Conservation (phyloP, 2,888 invertebrate species). For the Seira musarum region DNA sequence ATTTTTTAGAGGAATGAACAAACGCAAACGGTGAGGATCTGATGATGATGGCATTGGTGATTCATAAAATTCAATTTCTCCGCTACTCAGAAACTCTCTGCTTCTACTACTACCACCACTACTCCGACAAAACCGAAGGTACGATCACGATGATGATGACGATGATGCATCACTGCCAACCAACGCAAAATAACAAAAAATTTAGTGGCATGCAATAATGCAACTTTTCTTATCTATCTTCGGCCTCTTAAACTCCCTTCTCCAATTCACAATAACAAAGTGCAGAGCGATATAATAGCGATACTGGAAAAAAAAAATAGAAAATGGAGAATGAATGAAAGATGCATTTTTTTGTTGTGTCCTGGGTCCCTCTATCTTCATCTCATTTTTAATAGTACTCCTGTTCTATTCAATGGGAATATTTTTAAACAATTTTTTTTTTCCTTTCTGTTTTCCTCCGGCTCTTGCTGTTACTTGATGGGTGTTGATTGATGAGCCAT, state of each 20-base stretch:
- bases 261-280: slow-evolving; percentile 7
- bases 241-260: slow-evolving; percentile 21
- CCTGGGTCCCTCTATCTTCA: slow-evolving; percentile 9
- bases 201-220: slow-evolving; percentile 14
- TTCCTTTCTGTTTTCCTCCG: not conserved
- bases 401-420: slow-evolving; percentile 21
- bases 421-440: slow-evolving; percentile 25
- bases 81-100: slow-evolving; percentile 10
- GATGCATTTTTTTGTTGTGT: slow-evolving; percentile 24
- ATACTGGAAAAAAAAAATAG: not conserved
- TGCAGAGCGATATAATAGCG: not conserved
- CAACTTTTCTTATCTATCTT: slow-evolving; percentile 15
- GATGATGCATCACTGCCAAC: slow-evolving; percentile 60
- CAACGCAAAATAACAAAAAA: slow-evolving; percentile 7
- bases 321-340: slow-evolving; percentile 7
- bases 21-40: not conserved
- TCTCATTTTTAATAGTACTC: slow-evolving; percentile 29
- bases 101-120: too few relatives aligned
- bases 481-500: slow-evolving; percentile 62
- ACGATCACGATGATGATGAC: slow-evolving; percentile 38
- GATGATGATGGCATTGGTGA: slow-evolving; percentile 34
- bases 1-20: slow-evolving; percentile 1
- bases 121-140: too few relatives aligned
- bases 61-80: slow-evolving; percentile 58
- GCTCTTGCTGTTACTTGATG: slow-evolving; percentile 31